Percentiles rank a stretch among this genome's conserved stretches.
phyloP scores from a whole-genome alignment of 2,888 invertebrate species.

The Candidula unifasciata region DNA sequence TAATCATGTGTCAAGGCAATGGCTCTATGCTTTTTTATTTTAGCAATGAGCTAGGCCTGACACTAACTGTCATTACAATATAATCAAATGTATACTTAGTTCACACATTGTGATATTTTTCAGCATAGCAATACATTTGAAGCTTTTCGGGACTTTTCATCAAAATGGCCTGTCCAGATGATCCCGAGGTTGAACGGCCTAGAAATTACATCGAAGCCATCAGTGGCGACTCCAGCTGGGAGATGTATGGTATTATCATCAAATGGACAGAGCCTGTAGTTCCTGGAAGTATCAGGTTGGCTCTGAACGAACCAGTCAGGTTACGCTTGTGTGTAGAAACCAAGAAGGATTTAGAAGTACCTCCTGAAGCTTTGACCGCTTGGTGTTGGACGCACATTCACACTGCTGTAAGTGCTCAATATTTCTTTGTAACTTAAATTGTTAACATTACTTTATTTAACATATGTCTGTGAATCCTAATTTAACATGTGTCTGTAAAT shows the following conservation, averaged over 20 bases:
- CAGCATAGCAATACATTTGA: background rate
- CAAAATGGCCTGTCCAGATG: background rate
- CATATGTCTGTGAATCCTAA: background rate
- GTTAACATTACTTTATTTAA: background rate
- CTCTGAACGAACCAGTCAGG: conserved; percentile 30
- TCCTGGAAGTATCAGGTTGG: conserved; percentile 23
- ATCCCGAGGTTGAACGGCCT: conserved; percentile 36
- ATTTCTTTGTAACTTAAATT: background rate
- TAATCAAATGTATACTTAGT: too few species aligned
- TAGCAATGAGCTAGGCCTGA: background rate
- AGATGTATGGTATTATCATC: conserved; percentile 41
- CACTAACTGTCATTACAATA: background rate
- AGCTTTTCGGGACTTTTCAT: background rate
- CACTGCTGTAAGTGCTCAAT: background rate
- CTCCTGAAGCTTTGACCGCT: conserved; percentile 33
- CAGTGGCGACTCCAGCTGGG: conserved; percentile 34
- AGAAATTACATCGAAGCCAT: conserved; percentile 27
- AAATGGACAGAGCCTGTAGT: conserved; percentile 44
- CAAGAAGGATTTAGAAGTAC: conserved; percentile 30
- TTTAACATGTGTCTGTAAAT: background rate
- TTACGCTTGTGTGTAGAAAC: conserved; percentile 39
- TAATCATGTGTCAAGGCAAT: background rate
- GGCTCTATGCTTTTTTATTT: background rate
- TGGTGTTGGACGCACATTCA: conserved; percentile 43
- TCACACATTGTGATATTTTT: background rate